phyloP scores from a whole-genome alignment of 1,140 invertebrate genomes.

The Macrocentrus cingulum region DNA sequence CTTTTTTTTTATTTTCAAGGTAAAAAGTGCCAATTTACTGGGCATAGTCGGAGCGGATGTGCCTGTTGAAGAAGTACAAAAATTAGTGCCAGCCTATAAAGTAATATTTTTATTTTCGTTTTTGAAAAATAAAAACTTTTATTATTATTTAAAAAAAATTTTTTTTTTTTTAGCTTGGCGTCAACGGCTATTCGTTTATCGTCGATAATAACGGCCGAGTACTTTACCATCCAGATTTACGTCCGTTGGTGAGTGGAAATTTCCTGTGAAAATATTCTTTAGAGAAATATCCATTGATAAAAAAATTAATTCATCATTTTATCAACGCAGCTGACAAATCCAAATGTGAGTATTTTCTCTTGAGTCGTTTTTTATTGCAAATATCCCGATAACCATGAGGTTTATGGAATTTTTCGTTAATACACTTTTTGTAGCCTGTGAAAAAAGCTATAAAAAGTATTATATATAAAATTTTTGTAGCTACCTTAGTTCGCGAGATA shows the following conservation, averaged over 20 bases:
- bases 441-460: no score
- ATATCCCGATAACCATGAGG: no score
- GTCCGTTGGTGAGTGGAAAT: slow-evolving; percentile 74
- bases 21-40: slow-evolving; percentile 81
- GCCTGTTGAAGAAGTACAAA: slow-evolving; percentile 87
- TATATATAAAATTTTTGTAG: no score
- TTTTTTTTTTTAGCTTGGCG: slow-evolving; percentile 76
- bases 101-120: slow-evolving; percentile 57
- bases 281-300: not conserved
- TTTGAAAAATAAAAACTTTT: not conserved
- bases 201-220: slow-evolving; percentile 97
- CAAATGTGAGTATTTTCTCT: slow-evolving; percentile 50
- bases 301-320: slow-evolving; percentile 22
- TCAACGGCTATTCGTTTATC: slow-evolving; percentile 95
- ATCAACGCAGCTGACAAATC: slow-evolving; percentile 47
- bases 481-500: no score
- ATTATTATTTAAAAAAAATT: slow-evolving; percentile 16
- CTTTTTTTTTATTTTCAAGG: no score
- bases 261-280: no score
- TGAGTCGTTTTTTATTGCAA: no score
- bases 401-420: no score
- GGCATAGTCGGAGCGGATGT: slow-evolving; percentile 95
- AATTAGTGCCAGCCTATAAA: slow-evolving; percentile 89
- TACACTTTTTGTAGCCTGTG: not conserved
- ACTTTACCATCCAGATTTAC: slow-evolving; percentile 95